A percentile compares a stretch with the other conserved stretches of the same genome.
Conservation (phyloP, 2,797 vertebrate species). For the Scomberomorus guttatus region DNA sequence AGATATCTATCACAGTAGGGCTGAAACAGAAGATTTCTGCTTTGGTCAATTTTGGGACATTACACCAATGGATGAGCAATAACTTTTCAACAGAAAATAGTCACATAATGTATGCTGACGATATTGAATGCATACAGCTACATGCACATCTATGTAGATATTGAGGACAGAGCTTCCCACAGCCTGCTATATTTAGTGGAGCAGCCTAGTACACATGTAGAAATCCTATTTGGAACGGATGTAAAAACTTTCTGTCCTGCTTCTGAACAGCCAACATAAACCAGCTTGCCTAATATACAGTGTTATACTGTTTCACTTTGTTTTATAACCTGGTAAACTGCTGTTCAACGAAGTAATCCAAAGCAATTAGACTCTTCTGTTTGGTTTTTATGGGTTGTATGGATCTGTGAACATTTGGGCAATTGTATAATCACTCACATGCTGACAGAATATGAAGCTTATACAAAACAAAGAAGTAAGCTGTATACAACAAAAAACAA, state of each 20-base stretch:
- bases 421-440: background rate
- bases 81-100: background rate
- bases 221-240: slow-evolving; percentile 63
- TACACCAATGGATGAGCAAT: background rate
- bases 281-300: slow-evolving; percentile 49
- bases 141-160: background rate
- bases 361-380: background rate
- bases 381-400: background rate
- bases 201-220: slow-evolving; percentile 1
- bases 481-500: background rate
- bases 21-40: too few relatives aligned
- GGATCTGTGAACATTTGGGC: background rate
- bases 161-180: slow-evolving; percentile 14
- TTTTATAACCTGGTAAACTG: background rate
- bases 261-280: slow-evolving; percentile 9
- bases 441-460: background rate
- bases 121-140: background rate
- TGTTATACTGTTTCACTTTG: background rate
- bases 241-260: slow-evolving; percentile 23
- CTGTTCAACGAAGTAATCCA: background rate
- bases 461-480: background rate
- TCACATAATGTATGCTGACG: background rate
- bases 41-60: background rate
- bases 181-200: slow-evolving; percentile 56
- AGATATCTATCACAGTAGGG: too few relatives aligned